Evolutionary conservation across 2,888 invertebrate genomes (phyloP), one percentile per base, ranked within the genome.

Genomic region (Drosophila infuscata): DNA sequence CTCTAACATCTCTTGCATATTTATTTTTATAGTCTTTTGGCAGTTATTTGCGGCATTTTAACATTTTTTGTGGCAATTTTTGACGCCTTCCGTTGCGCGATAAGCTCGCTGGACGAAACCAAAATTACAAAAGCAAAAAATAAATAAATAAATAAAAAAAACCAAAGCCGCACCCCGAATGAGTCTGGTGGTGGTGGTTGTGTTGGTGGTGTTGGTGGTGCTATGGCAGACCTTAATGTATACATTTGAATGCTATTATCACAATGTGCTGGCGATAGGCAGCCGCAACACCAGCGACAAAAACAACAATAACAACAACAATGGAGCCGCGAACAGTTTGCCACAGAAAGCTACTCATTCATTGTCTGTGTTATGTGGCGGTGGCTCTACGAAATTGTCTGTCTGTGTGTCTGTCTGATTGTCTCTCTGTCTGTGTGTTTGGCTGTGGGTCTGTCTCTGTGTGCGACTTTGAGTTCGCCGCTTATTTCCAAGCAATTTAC

Each of bases 401-500:
- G 20, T 17, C 11, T 36, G 29, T 25, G 1, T 36, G 25, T 35
- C 33, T 35, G 33, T 60, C 33, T 66, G 17, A 36, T 30, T 56
- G 52, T 54, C 35, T 52, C 33, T 17, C 35, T 51, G 61, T 49
- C 43, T 60, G 36, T 12, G 33, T 62, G 48, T 54, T 8, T 51
- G 52, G 53, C 30, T 61, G 41, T 51, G 30, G 33, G 35, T 54
- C n/a, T 60, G 32, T 33, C 15, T 64, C 8, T 80, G 51, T 61
- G 30, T 36, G 20, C 64, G 57, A 35, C 53, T 64, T 68, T 57
- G 35, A 56, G 70, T 65, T 64, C 64, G 58, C 41, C 71, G 68
- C 80, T 89, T 88, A 85, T 87, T 86, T 88, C 88, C 82, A 74
- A 79, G 83, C 86, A 86, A 91, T 91, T 91, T 84, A 81, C 81